These are phyloP conservation scores for Helicoverpa assulta DNA, from an alignment of 2,888 invertebrate genomes.

Conservation along the genomic window DNA sequence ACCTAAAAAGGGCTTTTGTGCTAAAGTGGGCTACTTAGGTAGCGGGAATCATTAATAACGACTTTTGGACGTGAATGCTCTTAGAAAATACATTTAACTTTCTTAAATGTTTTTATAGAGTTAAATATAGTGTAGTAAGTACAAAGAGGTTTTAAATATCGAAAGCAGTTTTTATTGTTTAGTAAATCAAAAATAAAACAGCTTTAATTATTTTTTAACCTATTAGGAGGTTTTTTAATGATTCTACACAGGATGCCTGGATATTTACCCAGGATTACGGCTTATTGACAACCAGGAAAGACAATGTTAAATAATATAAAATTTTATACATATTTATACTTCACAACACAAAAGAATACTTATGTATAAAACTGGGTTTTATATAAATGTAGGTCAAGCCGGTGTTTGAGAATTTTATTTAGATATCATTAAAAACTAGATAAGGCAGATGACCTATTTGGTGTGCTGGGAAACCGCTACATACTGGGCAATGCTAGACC, in stretches of 20 bases:
- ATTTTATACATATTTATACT: too few relatives aligned
- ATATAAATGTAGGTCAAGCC: neutral
- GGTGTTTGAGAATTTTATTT: neutral
- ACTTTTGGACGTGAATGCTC: slow-evolving; percentile 2
- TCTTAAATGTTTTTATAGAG: neutral
- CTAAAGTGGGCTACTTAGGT: neutral
- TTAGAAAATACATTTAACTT: neutral
- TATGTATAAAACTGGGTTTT: neutral
- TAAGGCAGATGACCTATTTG: neutral
- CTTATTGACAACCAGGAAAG: too few relatives aligned
- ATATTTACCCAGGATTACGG: neutral
- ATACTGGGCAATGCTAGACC: neutral
- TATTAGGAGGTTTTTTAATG: too few relatives aligned
- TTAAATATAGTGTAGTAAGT: neutral
- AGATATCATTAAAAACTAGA: neutral
- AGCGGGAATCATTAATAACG: neutral
- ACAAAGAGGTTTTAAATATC: neutral
- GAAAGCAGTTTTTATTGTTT: slow-evolving; percentile 19
- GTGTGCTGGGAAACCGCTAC: neutral
- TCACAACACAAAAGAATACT: neutral
- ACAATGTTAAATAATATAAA: too few relatives aligned
- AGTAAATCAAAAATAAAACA: slow-evolving; percentile 10
- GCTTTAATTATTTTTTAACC: too few relatives aligned
- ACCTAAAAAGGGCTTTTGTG: slow-evolving; percentile 5
- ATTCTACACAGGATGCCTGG: neutral